phyloP scores from a whole-genome alignment of 2,113 vertebrate genomes.

The Corythaixoides concolor region DNA sequence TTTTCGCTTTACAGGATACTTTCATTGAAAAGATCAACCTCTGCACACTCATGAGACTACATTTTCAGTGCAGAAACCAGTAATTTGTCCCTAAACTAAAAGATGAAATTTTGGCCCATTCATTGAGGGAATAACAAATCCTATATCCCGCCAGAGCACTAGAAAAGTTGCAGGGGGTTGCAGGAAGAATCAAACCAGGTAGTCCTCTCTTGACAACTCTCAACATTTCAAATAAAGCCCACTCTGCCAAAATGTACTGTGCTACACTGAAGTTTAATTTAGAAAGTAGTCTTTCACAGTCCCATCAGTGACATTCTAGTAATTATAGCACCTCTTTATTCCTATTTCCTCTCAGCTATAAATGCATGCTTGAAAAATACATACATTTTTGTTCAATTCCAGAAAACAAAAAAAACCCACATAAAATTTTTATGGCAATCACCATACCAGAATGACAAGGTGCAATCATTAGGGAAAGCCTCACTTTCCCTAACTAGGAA shows the following conservation, averaged over 20 bases:
- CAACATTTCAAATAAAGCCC: not conserved
- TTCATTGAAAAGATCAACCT: not conserved
- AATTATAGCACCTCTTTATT: not conserved
- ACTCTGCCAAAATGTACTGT: not conserved
- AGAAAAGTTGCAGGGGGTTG: not conserved
- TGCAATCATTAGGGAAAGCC: slow-evolving; percentile 81
- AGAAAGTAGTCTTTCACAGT: not conserved
- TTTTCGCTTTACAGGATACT: not conserved
- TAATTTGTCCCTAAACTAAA: not conserved
- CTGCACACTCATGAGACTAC: not conserved
- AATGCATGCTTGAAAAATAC: not conserved
- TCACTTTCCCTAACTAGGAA: slow-evolving; percentile 93
- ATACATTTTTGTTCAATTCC: not conserved
- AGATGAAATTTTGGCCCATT: not conserved
- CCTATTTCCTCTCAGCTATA: not conserved
- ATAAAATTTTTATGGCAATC: not conserved
- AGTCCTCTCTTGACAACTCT: not conserved
- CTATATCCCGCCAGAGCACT: not conserved
- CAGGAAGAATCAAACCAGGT: not conserved
- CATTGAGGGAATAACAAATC: not conserved
- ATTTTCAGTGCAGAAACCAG: not conserved
- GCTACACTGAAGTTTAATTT: not conserved
- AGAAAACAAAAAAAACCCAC: not conserved
- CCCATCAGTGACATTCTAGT: not conserved
- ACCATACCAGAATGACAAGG: slow-evolving; percentile 93